Percentiles rank a stretch among this genome's conserved stretches.
These are phyloP conservation scores for Zelostemma sp. DNA, from an alignment of 1,140 invertebrate species.

Conservation along the genomic window DNA sequence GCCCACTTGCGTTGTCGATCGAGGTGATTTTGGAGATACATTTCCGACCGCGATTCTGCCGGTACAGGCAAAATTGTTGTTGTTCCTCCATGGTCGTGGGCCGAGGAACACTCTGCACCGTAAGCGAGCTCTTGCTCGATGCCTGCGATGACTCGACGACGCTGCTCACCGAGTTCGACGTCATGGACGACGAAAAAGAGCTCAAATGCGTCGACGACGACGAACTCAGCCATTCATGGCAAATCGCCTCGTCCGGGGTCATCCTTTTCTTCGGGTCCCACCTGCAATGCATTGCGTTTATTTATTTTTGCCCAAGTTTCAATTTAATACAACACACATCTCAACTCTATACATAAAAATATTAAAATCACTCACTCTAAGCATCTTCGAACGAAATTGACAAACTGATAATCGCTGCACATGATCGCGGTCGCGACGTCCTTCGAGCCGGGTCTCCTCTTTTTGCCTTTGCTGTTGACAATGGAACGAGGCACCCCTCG, in stretches of 20 bases:
- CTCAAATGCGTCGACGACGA: conserved; percentile 50
- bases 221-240: conserved; percentile 80
- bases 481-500: conserved; percentile 92
- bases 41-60: conserved; percentile 63
- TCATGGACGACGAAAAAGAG: conserved; percentile 53
- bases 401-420: conserved; percentile 90
- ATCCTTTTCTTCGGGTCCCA: conserved; percentile 95
- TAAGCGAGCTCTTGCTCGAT: conserved; percentile 52
- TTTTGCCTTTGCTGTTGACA: conserved; percentile 92
- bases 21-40: conserved; percentile 59
- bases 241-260: conserved; percentile 89
- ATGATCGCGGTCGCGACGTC: conserved; percentile 81
- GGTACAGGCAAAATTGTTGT: conserved; percentile 61
- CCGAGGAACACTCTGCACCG: conserved; percentile 35
- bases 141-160: conserved; percentile 57
- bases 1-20: conserved; percentile 52
- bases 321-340: too few relatives aligned
- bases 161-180: conserved; percentile 45
- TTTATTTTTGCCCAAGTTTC: too few relatives aligned
- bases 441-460: conserved; percentile 88
- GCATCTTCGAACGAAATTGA: conserved; percentile 93
- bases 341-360: too few relatives aligned
- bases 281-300: too few relatives aligned
- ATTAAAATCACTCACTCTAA: conserved; percentile 84
- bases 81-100: conserved; percentile 61